Evolutionary conservation across 2,888 invertebrate species (phyloP).

Genomic region (Saturnia japonica): DNA sequence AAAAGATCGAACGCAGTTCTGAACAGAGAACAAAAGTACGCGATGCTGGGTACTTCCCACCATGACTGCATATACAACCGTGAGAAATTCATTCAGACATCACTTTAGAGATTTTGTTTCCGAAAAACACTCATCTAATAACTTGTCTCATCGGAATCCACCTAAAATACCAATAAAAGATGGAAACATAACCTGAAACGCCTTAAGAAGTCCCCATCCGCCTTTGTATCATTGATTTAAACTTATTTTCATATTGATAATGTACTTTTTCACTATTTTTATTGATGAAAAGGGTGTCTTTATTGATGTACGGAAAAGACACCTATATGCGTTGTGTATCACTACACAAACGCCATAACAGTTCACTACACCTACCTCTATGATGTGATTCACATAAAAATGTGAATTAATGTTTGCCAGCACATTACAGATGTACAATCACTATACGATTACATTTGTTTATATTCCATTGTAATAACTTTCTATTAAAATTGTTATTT

Average conservation of each 20-base stretch:
- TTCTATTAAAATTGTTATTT: conserved; percentile 18
- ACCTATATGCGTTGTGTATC: conserved; percentile 73
- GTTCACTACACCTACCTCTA: conserved; percentile 47
- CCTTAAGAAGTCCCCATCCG: conserved; percentile 40
- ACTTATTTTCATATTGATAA: conserved; percentile 37
- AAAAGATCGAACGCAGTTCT: conserved; percentile 97
- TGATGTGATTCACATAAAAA: conserved; percentile 17
- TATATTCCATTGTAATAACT: conserved; percentile 36
- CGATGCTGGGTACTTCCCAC: conserved; percentile 99
- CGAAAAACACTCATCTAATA: conserved; percentile 60
- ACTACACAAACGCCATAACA: conserved; percentile 79
- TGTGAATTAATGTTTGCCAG: background rate
- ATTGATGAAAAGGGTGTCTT: conserved; percentile 33
- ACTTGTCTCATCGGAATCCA: conserved; percentile 75
- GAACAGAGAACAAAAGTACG: conserved; percentile 99
- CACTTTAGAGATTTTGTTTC: conserved; percentile 56
- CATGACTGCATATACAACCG: conserved; percentile 96
- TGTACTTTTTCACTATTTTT: conserved; percentile 37
- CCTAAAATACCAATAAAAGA: conserved; percentile 89
- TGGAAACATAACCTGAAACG: conserved; percentile 79
- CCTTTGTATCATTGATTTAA: conserved; percentile 36
- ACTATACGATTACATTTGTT: conserved; percentile 27
- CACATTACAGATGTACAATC: background rate
- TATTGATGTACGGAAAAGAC: conserved; percentile 45
- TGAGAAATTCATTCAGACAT: conserved; percentile 79